Evolutionary conservation across 2,888 invertebrate genomes (phyloP), one percentile per base, ranked within the genome.

Genomic region (Crocallis elinguaria): DNA sequence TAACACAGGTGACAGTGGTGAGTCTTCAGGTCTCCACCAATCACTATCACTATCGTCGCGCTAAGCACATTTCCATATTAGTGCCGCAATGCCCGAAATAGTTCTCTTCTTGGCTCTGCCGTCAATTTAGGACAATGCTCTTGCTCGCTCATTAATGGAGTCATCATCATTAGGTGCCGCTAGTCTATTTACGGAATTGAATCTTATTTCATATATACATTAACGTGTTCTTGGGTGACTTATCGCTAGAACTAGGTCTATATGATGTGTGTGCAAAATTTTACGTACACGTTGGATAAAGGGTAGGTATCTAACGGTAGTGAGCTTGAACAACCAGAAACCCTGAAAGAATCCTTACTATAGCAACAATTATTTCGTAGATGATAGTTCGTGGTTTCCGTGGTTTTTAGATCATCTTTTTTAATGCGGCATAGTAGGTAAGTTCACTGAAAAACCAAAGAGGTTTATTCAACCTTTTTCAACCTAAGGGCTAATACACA

Each of bases 1-100:
- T 52, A 79, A 70, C 66, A 75, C 73, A 61, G 77, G 84, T 69
- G 75, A 75, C 73, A 68, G 75, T 67, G 90, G 91, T 91, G 88
- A 90, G 91, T 90, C 63, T 27, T 12, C 21, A 57, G n/a, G n/a
- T n/a, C n/a, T n/a, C 56, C 50, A 49, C 45, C 41, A 30, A 19
- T 49, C 25, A 42, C 37, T 43, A n/a, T n/a, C n/a, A n/a, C n/a
- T n/a, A n/a, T n/a, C n/a, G 45, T 51, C 49, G 46, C 30, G 43
- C 55, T 55, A 58, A 41, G 29, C 49, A 21, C 51, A 53, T 44
- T 41, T 54, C 42, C 45, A 44, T 41, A 44, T 48, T 48, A 49
- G 49, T 32, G 9, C 19, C 32, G 13, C 41, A 27, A 30, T 21
- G 23, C 21, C 17, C 11, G 51, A 57, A 54, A 53, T 60, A 60